Evolutionary conservation across 1,140 invertebrate species (phyloP), one percentile per base, ranked within the genome.

Genomic region (Papilio polyxenes): DNA sequence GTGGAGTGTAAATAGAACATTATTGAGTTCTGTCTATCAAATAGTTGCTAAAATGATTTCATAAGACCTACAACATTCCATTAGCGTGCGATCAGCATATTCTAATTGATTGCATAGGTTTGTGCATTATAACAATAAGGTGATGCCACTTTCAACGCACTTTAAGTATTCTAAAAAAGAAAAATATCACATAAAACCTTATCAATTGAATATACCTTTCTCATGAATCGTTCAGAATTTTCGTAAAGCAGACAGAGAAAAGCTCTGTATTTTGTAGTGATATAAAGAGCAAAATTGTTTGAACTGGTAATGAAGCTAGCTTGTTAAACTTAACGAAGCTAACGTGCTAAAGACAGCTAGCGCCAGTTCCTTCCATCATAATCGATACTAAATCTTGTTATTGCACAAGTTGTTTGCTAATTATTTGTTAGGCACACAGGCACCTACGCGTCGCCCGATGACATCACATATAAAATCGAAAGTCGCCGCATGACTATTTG

Each of bases 381-480:
- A 44, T 49, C 40, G n/a, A 48, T 40, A 75, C 15, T 49, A 5
- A 49, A 40, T 72, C 31, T 72, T 78, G n/a, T 48, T 56, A 72
- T 82, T 78, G 17, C 76, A 78, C 23, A 79, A 82, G n/a, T 79
- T 74, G 48, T 49, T 75, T 75, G 44, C 40, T 65, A 65, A 37
- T 40, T 72, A 72, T 15, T 72, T 37, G 31, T 72, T 65, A 11
- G 59, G 20, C 44, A 40, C 72, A 83, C 78, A 80, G 78, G 82
- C 86, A 74, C 89, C 89, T 87, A 91, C 90, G 79, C 82, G 62
- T 72, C 59, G 48, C 31, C 53, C 79, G 82, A 88, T 92, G 89
- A 90, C 87, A 88, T 91, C 87, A 91, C 83, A 86, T 40, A 79
- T 83, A 85, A 91, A 91, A 92, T 88, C 87, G 89, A 92, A 90